Evolutionary conservation across 2,888 invertebrate genomes (phyloP), one percentile per base, ranked within the genome.

Genomic region (Lacanobia wlatinum): DNA sequence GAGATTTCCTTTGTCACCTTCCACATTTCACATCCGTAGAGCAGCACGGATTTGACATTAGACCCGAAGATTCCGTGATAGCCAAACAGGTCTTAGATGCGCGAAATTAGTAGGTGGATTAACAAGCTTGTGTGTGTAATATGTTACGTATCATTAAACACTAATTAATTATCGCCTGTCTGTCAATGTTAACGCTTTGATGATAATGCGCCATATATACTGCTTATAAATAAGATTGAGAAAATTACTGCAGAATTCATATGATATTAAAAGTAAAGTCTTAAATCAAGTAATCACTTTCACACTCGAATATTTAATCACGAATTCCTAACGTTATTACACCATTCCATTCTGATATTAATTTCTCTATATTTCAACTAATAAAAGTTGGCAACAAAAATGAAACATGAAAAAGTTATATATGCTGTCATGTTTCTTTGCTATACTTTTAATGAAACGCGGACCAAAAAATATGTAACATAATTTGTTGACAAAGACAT

Each of bases 81-180:
- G n/a, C n/a, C n/a, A n/a, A n/a, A n/a, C n/a, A n/a, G n/a, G n/a
- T n/a, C n/a, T n/a, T n/a, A n/a, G n/a, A n/a, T n/a, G n/a, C n/a
- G n/a, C n/a, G n/a, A n/a, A n/a, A n/a, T 34, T 34, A 34, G 6
- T 34, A 34, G 6, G 4, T 34, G 34, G 34, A 34, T 34, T 34
- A 34, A 34, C 34, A 34, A 53, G 12, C 21, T 23, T 14, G 4
- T 52, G 6, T 23, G 5, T 21, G 12, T 21, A 52, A 52, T 34
- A 34, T 21, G 28, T 46, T 1, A 59, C 12, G 23, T 28, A 61
- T 78, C 23, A 61, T 72, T 58, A 59, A 71, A 53, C 23, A 59
- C 58, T 38, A 40, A 69, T 63, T 78, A 62, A 68, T 71, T n/a
- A 68, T 61, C n/a, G 14, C 46, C 38, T 59, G 43, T 58, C 64